Evolutionary conservation across 2,113 vertebrate genomes (phyloP).

Genomic region (Oreocharis arfaki): DNA sequence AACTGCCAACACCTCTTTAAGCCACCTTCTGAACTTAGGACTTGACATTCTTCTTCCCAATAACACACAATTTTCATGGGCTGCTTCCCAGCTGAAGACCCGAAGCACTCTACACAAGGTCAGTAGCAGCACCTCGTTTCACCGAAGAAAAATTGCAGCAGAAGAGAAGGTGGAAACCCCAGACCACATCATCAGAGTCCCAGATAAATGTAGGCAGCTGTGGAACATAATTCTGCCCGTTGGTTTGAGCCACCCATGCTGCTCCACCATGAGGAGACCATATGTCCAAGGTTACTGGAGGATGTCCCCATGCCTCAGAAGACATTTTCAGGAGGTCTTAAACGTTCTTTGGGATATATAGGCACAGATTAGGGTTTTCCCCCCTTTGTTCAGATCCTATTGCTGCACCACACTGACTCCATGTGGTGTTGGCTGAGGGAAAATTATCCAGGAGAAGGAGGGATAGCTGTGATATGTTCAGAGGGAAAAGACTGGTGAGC

Average conservation of each 20-base stretch:
- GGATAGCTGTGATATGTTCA: not conserved
- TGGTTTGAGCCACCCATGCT: not conserved
- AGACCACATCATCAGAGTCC: not conserved
- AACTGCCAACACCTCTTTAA: not conserved
- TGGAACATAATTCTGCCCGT: not conserved
- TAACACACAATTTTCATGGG: not conserved
- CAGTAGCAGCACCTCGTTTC: not conserved
- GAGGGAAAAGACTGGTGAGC: not conserved
- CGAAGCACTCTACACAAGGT: not conserved
- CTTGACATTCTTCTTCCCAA: not conserved
- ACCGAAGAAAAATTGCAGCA: not conserved
- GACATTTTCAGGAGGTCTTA: not conserved
- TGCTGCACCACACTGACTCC: constrained; percentile 56
- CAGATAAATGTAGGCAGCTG: not conserved
- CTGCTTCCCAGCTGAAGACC: not conserved
- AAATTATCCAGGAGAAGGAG: not conserved
- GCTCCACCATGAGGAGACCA: not conserved
- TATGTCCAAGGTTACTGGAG: not conserved
- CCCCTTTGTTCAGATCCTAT: not conserved
- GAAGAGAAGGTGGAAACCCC: not conserved
- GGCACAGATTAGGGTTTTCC: not conserved
- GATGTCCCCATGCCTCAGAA: not conserved
- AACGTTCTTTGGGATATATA: not conserved
- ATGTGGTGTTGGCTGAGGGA: constrained; percentile 25
- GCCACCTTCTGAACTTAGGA: not conserved